Percentiles rank a stretch among this genome's conserved stretches.
phyloP scores from a whole-genome alignment of 2,797 vertebrate species.

The Cynopterus sphinx region DNA sequence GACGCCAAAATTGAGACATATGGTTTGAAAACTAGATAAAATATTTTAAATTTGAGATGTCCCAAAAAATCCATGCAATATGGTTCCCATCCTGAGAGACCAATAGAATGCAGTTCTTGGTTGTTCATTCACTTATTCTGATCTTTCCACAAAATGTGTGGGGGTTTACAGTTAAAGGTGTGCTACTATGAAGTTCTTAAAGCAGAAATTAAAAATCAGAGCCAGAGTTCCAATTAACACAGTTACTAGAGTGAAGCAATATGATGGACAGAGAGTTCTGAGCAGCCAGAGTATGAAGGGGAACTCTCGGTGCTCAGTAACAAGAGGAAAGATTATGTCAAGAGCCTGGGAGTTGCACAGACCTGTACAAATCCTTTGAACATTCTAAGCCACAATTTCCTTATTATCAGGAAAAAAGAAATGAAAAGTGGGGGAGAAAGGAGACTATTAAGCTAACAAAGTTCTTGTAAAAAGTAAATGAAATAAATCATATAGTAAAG shows the following conservation, averaged over 20 bases:
- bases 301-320: not conserved
- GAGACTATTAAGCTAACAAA: not conserved
- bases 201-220: slow-evolving; percentile 28
- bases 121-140: not conserved
- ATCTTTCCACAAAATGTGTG: not conserved
- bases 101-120: not conserved
- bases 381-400: not conserved
- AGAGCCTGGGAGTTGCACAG: not conserved
- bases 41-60: slow-evolving; percentile 34
- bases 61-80: not conserved
- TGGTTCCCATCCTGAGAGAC: not conserved
- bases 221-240: not conserved
- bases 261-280: not conserved
- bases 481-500: not conserved
- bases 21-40: slow-evolving; percentile 48
- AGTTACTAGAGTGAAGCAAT: not conserved
- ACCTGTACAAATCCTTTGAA: not conserved
- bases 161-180: not conserved
- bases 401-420: not conserved
- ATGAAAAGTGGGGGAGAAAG: too few species aligned
- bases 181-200: not conserved
- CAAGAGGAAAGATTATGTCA: not conserved
- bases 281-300: not conserved
- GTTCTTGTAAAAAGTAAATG: not conserved
- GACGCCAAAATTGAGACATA: slow-evolving; percentile 54